phyloP scores from a whole-genome alignment of 2,797 vertebrate species.

The Gallinago solitaria region DNA sequence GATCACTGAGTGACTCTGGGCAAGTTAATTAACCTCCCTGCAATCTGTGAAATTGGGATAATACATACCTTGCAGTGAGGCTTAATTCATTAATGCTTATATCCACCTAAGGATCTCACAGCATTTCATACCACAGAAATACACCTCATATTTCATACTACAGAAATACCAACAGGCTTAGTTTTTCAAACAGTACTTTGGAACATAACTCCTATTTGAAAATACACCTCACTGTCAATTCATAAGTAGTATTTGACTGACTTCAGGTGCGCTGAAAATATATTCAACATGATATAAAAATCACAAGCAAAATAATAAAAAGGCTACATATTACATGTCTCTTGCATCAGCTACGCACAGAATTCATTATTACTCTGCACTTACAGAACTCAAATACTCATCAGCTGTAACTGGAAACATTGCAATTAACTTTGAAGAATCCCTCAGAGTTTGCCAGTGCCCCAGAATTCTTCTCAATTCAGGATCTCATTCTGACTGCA shows the following conservation, averaged over 20 bases:
- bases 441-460: background rate
- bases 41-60: conserved; percentile 35
- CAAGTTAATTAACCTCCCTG: conserved; percentile 57
- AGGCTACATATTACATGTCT: background rate
- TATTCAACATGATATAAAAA: background rate
- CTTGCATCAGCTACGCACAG: background rate
- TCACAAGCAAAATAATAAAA: background rate
- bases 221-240: background rate
- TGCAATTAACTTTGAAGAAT: background rate
- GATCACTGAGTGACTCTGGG: conserved; percentile 11
- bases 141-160: background rate
- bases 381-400: background rate
- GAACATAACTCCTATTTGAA: background rate
- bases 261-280: background rate
- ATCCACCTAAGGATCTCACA: background rate
- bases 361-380: background rate
- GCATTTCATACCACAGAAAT: background rate
- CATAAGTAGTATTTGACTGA: background rate
- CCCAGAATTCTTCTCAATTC: background rate
- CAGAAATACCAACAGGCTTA: conserved; percentile 14
- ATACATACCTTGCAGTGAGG: conserved; percentile 21
- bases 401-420: background rate
- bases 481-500: background rate
- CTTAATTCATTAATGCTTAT: conserved; percentile 44
- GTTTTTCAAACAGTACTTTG: conserved; percentile 2